A percentile compares a stretch with the other conserved stretches of the same genome.
Evolutionary conservation across 2,888 invertebrate species (phyloP).

Genomic region (Polyploca ridens): DNA sequence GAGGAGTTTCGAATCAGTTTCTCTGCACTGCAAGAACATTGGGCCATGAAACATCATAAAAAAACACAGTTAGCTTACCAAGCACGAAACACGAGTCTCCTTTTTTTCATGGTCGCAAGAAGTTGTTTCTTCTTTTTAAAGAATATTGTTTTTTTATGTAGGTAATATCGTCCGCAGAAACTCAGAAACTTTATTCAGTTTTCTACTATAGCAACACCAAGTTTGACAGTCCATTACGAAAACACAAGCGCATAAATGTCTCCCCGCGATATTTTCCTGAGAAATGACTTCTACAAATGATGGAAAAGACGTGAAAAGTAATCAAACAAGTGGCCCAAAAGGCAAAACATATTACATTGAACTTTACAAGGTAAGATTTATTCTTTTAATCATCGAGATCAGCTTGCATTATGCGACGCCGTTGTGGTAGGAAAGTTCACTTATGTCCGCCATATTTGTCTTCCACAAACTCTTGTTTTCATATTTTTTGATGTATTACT

Average conservation of each 20-base stretch:
- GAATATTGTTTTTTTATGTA: too few relatives aligned
- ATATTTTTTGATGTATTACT: conserved; percentile 51
- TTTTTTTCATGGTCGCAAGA: too few relatives aligned
- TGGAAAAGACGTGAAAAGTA: conserved; percentile 83
- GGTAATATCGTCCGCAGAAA: too few relatives aligned
- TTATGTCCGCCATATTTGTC: conserved; percentile 83
- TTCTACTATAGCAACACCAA: conserved; percentile 55
- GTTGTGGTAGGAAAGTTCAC: conserved; percentile 72
- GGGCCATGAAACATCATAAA: too few relatives aligned
- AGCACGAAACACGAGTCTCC: too few relatives aligned
- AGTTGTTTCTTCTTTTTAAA: too few relatives aligned
- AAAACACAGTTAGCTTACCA: too few relatives aligned
- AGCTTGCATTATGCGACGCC: conserved; percentile 64
- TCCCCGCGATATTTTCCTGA: conserved; percentile 83
- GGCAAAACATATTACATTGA: conserved; percentile 81
- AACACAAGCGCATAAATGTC: conserved; percentile 85
- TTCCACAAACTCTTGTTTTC: conserved; percentile 75
- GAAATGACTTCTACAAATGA: conserved; percentile 85
- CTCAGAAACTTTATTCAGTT: conserved; percentile 15
- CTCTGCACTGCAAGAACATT: too few relatives aligned
- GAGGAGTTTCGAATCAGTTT: too few relatives aligned
- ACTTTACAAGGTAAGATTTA: conserved; percentile 78
- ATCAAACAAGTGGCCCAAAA: conserved; percentile 75
- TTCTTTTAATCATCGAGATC: conserved; percentile 50
- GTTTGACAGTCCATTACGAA: conserved; percentile 76